Base-by-base conservation (phyloP, 2,888 invertebrate species). In the Sarcophaga carnaria region DNA sequence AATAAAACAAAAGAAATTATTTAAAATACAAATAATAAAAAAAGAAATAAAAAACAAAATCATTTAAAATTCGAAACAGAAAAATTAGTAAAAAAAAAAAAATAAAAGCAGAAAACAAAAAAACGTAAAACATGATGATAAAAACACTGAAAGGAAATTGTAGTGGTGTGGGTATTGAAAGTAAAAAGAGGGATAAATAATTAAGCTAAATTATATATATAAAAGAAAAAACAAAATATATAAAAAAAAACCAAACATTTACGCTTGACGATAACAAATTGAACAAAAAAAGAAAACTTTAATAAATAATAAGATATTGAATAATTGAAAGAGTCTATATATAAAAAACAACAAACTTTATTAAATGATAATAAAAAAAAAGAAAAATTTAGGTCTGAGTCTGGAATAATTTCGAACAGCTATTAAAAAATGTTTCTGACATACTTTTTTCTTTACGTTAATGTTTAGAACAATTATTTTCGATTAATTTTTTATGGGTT, bases 181-280 rank as follows among this genome's bases (percentile, higher is more conserved):
- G 71, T 1, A 67, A 64, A 67, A 76, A 63, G 62, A 81, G 77
- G 74, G 77, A 83, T 80, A 83, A 84, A 80, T 78, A 78, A 80
- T 71, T 74, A 84, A 80, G 75, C 64, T 63, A 80, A 83, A 67
- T 66, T 74, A 76, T 27, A 62, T 22, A 78, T 49, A 77, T 54
- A 86, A 74, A 79, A 81, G 67, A 11, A 64, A 60, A 78, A 81
- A 86, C 12, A 77, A 86, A 69, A 64, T 37, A 37, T 37, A 79
- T 37, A 86, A 63, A 27, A 63, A 27, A 64, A 80, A 82, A 49
- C 59, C 66, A 78, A 78, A 70, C 80, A 84, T 75, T 81, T 87
- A 87, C 84, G 87, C 87, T 87, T 87, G 84, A 84, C 67, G 81
- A 87, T 82, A 83, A 76, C 54, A 78, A 78, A 75, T 69, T 59